Base-by-base conservation (phyloP, 2,113 vertebrate genomes). In the Ailuropoda melanoleuca region DNA sequence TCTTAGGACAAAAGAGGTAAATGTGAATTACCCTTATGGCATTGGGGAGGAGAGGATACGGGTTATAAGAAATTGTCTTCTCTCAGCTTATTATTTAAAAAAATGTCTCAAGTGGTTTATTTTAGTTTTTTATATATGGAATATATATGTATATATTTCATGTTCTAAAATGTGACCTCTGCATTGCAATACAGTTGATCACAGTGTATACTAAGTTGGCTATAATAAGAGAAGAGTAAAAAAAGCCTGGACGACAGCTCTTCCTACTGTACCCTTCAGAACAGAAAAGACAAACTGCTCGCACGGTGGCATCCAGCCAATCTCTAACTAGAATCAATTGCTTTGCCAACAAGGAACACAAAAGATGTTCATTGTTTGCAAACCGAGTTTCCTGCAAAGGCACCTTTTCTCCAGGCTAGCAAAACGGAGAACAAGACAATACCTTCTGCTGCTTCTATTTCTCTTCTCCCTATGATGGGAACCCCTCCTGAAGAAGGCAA, bases 361-460 rank as follows among this genome's bases (percentile, higher is more conserved):
- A 99, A 99, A 98, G 98, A 99, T 98, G 98, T 98, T 99, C 98
- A 98, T 98, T 99, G 98, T 99, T 99, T 99, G 98, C 98, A 99
- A 99, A 99, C 98, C 87, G 83, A 88, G 81, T 96, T 98, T 94
- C 93, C 75, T 58, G 70, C 87, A 90, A 96, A 97, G 88, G 56
- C 96, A 98, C 97, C 98, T 98, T 98, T 98, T 98, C 97, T 98
- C 95, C 85, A 95, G 88, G 94, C 31, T 95, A 68, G 88, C 97
- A 97, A 98, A 98, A 98, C 1, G 23, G 95, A 96, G 98, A 98
- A 97, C 97, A 96, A 97, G 96, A 77, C n/a, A 62, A n/a, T 80
- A 56, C 29, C 81, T 80, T 93, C 60, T 98, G 96, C 98, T 93
- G 90, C 88, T 97, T 95, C 19, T 15, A 39, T 62, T 43, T 90